Evolutionary conservation across 2,113 vertebrate species (phyloP), one percentile per base, ranked within the genome.

Genomic region (Ageneiosus marmoratus): DNA sequence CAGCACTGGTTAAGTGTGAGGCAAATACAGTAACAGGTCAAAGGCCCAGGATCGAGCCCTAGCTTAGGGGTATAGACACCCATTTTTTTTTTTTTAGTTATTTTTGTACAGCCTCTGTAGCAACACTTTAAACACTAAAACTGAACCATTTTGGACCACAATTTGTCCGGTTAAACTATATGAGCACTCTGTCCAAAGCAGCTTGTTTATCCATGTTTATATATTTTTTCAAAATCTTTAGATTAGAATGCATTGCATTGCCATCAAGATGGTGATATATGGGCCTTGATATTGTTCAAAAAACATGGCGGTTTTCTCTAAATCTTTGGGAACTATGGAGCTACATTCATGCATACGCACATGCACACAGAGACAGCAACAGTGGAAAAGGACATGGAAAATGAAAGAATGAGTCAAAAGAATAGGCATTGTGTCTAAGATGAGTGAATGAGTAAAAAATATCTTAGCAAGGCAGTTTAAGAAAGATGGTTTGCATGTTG

Each of bases 171-270:
- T 0, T 24, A 27, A 55, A 51, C 62, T 27, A 72, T 12, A 44
- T 81, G 56, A 78, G n/a, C 18, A 48, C 41, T 67, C 73, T 44
- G 37, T 55, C 7, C 63, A 60, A 60, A 53, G 51, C 77, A 73
- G 41, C 41, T n/a, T n/a, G 32, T 69, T 55, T 73, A 60, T 72
- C 27, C 67, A 60, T 60, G 48, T 67, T 83, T 22, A 67, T 37
- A 67, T 37, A 87, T 90, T 86, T 83, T 77, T 85, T 89, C 90
- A 85, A 60, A 32, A 58, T 34, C 41, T 83, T 67, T 50, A 81
- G 55, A 88, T 75, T 62, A 70, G 24, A 81, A 34, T 24, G 37
- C 67, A 41, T 44, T 73, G 73, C 27, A 56, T 7, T 78, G 56
- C 53, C 77, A 75, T 80, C 22, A 72, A 70, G 62, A 77, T 37